These are phyloP conservation scores for Mallotus villosus DNA, from an alignment of 2,797 vertebrate species.

Conservation along the genomic window DNA sequence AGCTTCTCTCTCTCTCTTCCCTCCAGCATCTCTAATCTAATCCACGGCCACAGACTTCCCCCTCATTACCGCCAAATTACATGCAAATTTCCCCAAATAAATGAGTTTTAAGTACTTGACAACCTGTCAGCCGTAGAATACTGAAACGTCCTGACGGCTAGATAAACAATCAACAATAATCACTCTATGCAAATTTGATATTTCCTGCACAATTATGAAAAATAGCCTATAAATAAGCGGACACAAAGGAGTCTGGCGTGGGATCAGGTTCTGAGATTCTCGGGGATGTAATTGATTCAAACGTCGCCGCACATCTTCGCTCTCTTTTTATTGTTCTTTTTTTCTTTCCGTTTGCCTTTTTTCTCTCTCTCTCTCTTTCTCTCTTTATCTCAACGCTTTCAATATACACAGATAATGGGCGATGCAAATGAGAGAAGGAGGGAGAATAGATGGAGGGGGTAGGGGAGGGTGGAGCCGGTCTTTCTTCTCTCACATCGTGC, in stretches of 20 bases:
- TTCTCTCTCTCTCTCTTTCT: slow-evolving; percentile 33
- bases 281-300: slow-evolving; percentile 83
- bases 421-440: slow-evolving; percentile 73
- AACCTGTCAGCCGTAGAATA: slow-evolving; percentile 96
- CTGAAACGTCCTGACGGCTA: slow-evolving; percentile 97
- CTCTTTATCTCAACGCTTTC: slow-evolving; percentile 73
- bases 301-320: slow-evolving; percentile 59
- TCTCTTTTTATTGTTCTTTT: slow-evolving; percentile 70
- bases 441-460: slow-evolving; percentile 29
- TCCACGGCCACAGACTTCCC: slow-evolving; percentile 92
- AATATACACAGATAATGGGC: slow-evolving; percentile 75
- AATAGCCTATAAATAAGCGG: slow-evolving; percentile 90
- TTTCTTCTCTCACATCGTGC: slow-evolving; percentile 65
- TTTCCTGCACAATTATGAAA: slow-evolving; percentile 97
- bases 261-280: slow-evolving; percentile 80
- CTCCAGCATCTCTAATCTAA: slow-evolving; percentile 74
- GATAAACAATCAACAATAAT: slow-evolving; percentile 99
- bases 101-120: slow-evolving; percentile 99
- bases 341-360: slow-evolving; percentile 53
- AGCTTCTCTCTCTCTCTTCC: slow-evolving; percentile 62
- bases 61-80: slow-evolving; percentile 98
- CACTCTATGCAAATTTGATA: slow-evolving; percentile 99
- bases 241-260: slow-evolving; percentile 98
- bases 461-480: slow-evolving; percentile 53
- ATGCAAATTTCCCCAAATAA: slow-evolving; percentile 99